Conservation (phyloP, 2,113 vertebrate genomes). For the Sturnus vulgaris region DNA sequence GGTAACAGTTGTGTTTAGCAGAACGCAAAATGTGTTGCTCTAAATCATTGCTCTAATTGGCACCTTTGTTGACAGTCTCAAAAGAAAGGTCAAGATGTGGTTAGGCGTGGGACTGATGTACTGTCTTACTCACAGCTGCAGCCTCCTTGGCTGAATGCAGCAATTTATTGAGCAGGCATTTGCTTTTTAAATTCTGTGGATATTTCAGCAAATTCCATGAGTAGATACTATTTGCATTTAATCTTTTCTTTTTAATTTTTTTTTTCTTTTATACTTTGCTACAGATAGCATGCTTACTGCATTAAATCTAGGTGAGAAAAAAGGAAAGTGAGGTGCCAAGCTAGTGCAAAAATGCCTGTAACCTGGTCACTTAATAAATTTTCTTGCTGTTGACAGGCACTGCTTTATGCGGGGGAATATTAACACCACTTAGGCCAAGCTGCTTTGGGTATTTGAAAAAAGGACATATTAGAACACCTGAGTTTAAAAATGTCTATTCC, state of each 20-base stretch:
- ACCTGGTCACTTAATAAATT: not conserved
- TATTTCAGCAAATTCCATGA: not conserved
- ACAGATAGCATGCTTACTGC: not conserved
- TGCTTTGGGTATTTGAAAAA: not conserved
- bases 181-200: not conserved
- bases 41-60: slow-evolving; percentile 42
- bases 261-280: not conserved
- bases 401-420: not conserved
- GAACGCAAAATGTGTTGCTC: slow-evolving; percentile 2
- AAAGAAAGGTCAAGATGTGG: not conserved
- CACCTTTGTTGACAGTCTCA: slow-evolving; percentile 27
- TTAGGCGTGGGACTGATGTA: not conserved
- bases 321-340: not conserved
- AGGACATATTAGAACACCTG: slow-evolving; percentile 29
- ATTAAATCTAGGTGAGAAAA: not conserved
- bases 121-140: not conserved
- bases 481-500: slow-evolving; percentile 14
- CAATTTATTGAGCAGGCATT: not conserved
- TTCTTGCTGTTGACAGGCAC: not conserved
- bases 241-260: not conserved
- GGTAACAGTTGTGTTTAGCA: slow-evolving; percentile 24
- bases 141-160: not conserved
- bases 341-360: not conserved
- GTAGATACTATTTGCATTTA: not conserved
- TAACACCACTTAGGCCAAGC: not conserved